Conservation (phyloP, 1,140 invertebrate species). For the Drosophila willistoni region DNA sequence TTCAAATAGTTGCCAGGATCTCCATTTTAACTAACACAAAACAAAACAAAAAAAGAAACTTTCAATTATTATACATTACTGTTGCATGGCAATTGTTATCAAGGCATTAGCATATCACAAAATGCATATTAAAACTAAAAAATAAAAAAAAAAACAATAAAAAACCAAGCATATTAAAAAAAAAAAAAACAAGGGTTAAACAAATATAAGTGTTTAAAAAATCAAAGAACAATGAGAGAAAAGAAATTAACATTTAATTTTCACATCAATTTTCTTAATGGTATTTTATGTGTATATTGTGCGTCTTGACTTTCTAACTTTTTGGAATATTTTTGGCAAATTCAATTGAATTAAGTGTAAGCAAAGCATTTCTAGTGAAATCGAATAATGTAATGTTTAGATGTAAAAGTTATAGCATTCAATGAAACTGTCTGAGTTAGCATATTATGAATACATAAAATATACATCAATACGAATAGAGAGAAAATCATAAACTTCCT, state of each 20-base stretch:
- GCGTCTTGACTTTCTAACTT: constrained; percentile 50
- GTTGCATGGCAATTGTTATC: constrained; percentile 66
- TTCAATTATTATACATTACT: constrained; percentile 29
- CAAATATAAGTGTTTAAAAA: constrained; percentile 59
- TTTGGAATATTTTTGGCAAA: constrained; percentile 19
- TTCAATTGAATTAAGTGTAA: constrained; percentile 27
- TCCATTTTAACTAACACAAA: constrained; percentile 23
- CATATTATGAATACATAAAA: constrained; percentile 9
- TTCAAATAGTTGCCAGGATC: constrained; percentile 44
- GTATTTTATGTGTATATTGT: constrained; percentile 24
- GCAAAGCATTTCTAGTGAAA: constrained; percentile 25
- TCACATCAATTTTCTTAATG: constrained; percentile 21
- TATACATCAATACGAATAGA: constrained; percentile 18
- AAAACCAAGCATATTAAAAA: background rate
- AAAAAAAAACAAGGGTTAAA: constrained; percentile 44
- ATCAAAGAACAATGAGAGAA: background rate
- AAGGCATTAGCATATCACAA: constrained; percentile 71
- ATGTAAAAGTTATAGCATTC: constrained; percentile 57
- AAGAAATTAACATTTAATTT: constrained; percentile 51
- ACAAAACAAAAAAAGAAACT: background rate
- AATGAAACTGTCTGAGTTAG: constrained; percentile 39
- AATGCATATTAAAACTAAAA: constrained; percentile 33
- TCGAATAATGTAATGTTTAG: constrained; percentile 53
- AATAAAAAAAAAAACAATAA: background rate
- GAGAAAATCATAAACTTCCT: constrained; percentile 73